Evolutionary conservation across 1,140 invertebrate species (phyloP).

Genomic region (Trissolcus basalis): DNA sequence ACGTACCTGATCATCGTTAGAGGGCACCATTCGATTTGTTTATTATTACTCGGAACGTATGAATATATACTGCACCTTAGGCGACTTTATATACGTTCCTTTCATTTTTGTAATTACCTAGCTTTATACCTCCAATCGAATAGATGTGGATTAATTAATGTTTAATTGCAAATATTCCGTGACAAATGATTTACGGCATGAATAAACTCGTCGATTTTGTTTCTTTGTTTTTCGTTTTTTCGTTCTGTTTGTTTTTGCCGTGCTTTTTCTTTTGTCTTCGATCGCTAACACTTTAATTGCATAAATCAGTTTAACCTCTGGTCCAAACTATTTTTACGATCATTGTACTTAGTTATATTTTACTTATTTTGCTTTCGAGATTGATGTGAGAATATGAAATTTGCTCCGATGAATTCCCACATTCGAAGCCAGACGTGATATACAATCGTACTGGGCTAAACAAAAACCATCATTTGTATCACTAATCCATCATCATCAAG

Average conservation of each 20-base stretch:
- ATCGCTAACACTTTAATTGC: too few relatives aligned
- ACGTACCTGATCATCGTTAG: conserved; percentile 60
- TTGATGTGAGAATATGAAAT: conserved; percentile 2
- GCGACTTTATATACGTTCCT: conserved; percentile 22
- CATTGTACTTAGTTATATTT: too few relatives aligned
- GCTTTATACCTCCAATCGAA: conserved; percentile 14
- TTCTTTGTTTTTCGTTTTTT: too few relatives aligned
- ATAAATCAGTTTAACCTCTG: too few relatives aligned
- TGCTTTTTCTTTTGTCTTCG: too few relatives aligned
- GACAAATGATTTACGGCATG: not conserved
- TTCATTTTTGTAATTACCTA: conserved; percentile 40
- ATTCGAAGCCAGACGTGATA: conserved; percentile 9
- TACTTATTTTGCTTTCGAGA: conserved; percentile 4
- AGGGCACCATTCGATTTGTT: conserved; percentile 54
- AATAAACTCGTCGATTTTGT: too few relatives aligned
- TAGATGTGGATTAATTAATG: not conserved
- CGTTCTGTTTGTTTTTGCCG: too few relatives aligned
- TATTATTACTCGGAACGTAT: conserved; percentile 54
- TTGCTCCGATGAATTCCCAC: not conserved
- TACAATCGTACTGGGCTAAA: conserved; percentile 3
- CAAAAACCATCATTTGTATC: conserved; percentile 21
- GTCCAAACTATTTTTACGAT: too few relatives aligned
- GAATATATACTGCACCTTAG: conserved; percentile 35
- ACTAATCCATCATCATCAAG: conserved; percentile 35
- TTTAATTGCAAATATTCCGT: conserved; percentile 1